Conservation (phyloP, 1,140 invertebrate species). For the Melipona quadrifasciata region DNA sequence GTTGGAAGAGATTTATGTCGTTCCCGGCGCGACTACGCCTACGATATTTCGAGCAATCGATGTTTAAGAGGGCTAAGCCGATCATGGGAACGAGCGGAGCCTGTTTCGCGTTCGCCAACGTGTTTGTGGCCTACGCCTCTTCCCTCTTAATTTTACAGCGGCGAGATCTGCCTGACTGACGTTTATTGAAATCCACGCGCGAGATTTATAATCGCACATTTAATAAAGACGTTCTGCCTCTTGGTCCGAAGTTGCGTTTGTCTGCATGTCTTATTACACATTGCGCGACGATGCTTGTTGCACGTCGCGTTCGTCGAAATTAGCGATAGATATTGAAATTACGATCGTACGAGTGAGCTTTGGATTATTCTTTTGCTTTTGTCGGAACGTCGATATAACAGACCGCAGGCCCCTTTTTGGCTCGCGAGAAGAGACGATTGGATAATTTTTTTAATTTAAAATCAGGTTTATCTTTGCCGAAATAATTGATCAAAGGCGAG, state of each 20-base stretch:
- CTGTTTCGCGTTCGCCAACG: slow-evolving; percentile 28
- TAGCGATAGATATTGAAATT: neutral
- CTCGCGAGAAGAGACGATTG: neutral
- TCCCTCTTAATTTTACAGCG: slow-evolving; percentile 34
- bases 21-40: slow-evolving; percentile 26
- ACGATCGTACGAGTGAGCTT: neutral
- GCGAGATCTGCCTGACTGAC: neutral
- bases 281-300: neutral
- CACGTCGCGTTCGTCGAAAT: neutral
- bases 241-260: neutral
- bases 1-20: slow-evolving; percentile 34
- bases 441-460: neutral
- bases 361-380: neutral
- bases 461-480: neutral
- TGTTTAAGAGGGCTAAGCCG: slow-evolving; percentile 48
- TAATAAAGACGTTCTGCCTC: neutral
- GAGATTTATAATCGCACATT: neutral
- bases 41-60: slow-evolving; percentile 51
- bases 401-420: neutral
- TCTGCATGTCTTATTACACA: neutral
- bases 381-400: neutral
- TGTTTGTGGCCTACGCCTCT: slow-evolving; percentile 49
- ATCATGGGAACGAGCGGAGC: slow-evolving; percentile 24
- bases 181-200: neutral
- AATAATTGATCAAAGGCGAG: neutral